Percentiles rank a stretch among this genome's conserved stretches.
Conservation (phyloP, 2,113 vertebrate genomes). For the Plecturocebus donacophilus region DNA sequence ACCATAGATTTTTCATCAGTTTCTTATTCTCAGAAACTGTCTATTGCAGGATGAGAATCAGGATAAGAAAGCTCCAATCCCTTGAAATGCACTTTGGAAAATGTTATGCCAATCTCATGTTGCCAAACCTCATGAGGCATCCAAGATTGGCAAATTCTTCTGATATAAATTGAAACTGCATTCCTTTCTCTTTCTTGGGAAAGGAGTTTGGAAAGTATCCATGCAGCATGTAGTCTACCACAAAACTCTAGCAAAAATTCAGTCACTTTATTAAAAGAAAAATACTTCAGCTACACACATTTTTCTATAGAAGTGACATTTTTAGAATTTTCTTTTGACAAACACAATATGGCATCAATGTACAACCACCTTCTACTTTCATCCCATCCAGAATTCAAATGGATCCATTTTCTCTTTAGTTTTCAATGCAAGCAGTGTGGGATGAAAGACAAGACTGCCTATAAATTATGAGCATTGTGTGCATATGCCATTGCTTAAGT, state of each 20-base stretch:
- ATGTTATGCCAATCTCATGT: not conserved
- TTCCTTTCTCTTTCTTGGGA: conserved; percentile 54
- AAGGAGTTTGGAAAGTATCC: conserved; percentile 29
- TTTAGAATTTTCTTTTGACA: conserved; percentile 48
- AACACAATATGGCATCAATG: not conserved
- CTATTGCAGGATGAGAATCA: conserved; percentile 1
- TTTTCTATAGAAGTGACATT: conserved; percentile 30
- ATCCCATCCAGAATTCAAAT: not conserved
- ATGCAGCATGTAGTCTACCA: not conserved
- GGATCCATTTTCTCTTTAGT: not conserved
- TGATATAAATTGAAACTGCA: conserved; percentile 45
- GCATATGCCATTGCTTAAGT: not conserved
- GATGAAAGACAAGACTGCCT: not conserved
- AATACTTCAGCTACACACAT: conserved; percentile 2
- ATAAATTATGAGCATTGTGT: not conserved
- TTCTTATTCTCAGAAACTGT: conserved; percentile 20
- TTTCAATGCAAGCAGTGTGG: not conserved
- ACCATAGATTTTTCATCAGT: not conserved
- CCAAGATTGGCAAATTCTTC: conserved; percentile 33
- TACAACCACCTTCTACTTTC: not conserved
- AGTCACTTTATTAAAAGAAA: conserved; percentile 27
- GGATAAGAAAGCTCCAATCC: not conserved
- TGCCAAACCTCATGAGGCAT: not conserved
- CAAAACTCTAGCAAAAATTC: conserved; percentile 35
- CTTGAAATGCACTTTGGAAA: conserved; percentile 58